Evolutionary conservation across 2,888 invertebrate species (phyloP).

Genomic region (Agrotis clavis): DNA sequence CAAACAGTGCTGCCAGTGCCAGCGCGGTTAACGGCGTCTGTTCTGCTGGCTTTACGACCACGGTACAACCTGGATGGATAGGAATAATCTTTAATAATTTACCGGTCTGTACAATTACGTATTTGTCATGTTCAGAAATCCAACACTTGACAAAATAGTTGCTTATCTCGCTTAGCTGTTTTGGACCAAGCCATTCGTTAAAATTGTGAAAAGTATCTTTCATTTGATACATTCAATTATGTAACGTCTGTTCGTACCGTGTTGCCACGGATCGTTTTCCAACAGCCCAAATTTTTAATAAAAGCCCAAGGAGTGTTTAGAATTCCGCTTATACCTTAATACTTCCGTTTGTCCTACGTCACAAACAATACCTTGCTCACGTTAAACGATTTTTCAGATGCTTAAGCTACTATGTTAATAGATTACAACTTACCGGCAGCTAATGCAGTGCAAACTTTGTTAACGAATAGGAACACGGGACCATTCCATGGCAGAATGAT

Average conservation of each 20-base stretch:
- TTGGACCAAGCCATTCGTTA: not conserved
- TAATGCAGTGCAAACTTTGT: slow-evolving; percentile 95
- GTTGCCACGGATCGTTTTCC: not conserved
- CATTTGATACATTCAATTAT: too few relatives aligned
- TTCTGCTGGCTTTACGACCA: slow-evolving; percentile 98
- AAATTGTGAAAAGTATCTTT: not conserved
- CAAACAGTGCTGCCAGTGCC: slow-evolving; percentile 94
- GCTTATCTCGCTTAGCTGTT: not conserved
- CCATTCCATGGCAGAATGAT: slow-evolving; percentile 98
- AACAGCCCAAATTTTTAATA: too few relatives aligned
- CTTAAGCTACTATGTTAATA: not conserved
- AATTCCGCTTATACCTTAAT: too few relatives aligned
- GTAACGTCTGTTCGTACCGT: not conserved
- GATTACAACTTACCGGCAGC: slow-evolving; percentile 79
- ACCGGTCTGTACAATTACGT: not conserved
- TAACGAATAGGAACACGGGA: slow-evolving; percentile 96
- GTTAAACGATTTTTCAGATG: not conserved
- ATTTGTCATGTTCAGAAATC: not conserved
- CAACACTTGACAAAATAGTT: not conserved
- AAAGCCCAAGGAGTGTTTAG: too few relatives aligned
- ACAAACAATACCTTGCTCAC: too few relatives aligned
- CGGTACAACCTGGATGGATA: slow-evolving; percentile 92
- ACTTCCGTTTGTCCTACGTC: too few relatives aligned
- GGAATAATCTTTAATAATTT: not conserved
- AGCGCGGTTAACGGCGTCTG: slow-evolving; percentile 97